Evolutionary conservation across 2,888 invertebrate genomes (phyloP).

Genomic region (Apamea crenata): DNA sequence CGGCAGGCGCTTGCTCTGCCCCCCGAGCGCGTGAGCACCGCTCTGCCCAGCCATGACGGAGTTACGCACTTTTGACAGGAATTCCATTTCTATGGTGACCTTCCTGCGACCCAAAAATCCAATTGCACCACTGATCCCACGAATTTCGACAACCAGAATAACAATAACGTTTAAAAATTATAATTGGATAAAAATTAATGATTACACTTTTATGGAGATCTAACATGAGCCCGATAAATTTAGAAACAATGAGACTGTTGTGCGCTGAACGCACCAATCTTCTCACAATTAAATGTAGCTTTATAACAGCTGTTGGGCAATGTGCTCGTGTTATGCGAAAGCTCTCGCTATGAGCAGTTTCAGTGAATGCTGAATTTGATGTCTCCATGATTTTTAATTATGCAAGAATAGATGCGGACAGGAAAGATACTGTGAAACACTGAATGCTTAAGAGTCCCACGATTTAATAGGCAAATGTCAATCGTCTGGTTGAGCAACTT

Average conservation of each 20-base stretch:
- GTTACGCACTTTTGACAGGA: conserved; percentile 68
- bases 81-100: conserved; percentile 56
- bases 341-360: conserved; percentile 50
- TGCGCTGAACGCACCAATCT: conserved; percentile 65
- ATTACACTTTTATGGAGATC: conserved; percentile 57
- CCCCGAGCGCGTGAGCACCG: conserved; percentile 40
- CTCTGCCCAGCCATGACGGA: conserved; percentile 58
- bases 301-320: conserved; percentile 71
- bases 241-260: conserved; percentile 72
- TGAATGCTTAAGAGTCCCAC: conserved; percentile 72
- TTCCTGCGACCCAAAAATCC: conserved; percentile 53
- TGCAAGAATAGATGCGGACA: conserved; percentile 63
- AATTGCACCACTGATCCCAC: conserved; percentile 61
- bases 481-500: conserved; percentile 83
- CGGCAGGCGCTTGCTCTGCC: conserved; percentile 69
- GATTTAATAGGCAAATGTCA: conserved; percentile 85
- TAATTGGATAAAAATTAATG: conserved; percentile 48
- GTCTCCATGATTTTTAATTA: conserved; percentile 64
- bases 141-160: conserved; percentile 49
- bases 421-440: conserved; percentile 72
- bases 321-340: conserved; percentile 58
- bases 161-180: conserved; percentile 52
- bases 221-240: conserved; percentile 62
- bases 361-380: conserved; percentile 37
- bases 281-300: conserved; percentile 75